Evolutionary conservation across 2,888 invertebrate species (phyloP).

Genomic region (Muschampia staudingeri): DNA sequence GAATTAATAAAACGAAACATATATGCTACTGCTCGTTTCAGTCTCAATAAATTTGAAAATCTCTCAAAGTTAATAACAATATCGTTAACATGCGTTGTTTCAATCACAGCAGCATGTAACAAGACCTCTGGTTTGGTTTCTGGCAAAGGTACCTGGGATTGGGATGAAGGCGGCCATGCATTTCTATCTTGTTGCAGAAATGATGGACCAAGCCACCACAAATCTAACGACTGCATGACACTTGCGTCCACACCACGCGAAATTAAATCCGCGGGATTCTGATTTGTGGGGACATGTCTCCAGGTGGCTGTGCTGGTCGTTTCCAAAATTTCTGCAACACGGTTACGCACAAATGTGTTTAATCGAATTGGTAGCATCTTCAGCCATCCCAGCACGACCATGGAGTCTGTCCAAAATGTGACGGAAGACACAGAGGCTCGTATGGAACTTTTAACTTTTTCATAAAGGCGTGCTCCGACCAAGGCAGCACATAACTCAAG

Average conservation of each 20-base stretch:
- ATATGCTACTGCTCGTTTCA: conserved; percentile 40
- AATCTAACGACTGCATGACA: not conserved
- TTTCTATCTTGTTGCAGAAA: conserved; percentile 32
- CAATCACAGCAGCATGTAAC: not conserved
- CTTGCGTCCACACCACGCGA: conserved; percentile 48
- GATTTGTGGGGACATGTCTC: conserved; percentile 40
- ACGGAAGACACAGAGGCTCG: conserved; percentile 42
- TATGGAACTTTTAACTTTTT: conserved; percentile 50
- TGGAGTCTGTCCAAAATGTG: conserved; percentile 65
- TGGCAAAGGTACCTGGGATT: conserved; percentile 30
- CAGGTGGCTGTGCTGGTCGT: conserved; percentile 28
- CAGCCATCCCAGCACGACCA: conserved; percentile 65
- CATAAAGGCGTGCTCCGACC: conserved; percentile 42
- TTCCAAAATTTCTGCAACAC: conserved; percentile 39
- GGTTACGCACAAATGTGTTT: conserved; percentile 36
- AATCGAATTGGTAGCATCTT: conserved; percentile 46
- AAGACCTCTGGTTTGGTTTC: conserved; percentile 31
- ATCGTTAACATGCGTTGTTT: not conserved
- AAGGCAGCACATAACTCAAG: conserved; percentile 55
- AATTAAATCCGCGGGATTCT: conserved; percentile 54
- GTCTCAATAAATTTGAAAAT: conserved; percentile 46
- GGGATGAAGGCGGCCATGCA: conserved; percentile 37
- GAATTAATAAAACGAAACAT: conserved; percentile 35
- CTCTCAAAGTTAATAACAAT: conserved; percentile 42
- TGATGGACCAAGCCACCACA: conserved; percentile 55